phyloP scores from a whole-genome alignment of 2,888 invertebrate genomes.

The Adelognathus sp. region DNA sequence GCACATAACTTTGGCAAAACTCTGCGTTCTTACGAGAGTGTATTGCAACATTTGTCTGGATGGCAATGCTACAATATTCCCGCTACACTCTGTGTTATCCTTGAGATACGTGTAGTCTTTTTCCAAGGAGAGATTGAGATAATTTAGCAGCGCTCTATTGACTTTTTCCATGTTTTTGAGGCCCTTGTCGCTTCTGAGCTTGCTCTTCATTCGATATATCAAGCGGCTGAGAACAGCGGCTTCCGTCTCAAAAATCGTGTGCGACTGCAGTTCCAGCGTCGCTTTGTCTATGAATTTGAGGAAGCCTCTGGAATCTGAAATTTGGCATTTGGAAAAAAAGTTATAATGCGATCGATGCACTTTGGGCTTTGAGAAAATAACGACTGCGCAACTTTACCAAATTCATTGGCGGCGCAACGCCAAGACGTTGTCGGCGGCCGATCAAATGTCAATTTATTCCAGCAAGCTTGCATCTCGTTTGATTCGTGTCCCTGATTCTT shows the following conservation, averaged over 20 bases:
- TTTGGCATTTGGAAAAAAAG: too few relatives aligned
- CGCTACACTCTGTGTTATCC: constrained; percentile 65
- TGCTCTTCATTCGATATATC: constrained; percentile 84
- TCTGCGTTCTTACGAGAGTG: constrained; percentile 82
- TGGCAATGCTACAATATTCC: constrained; percentile 81
- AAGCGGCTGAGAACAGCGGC: constrained; percentile 83
- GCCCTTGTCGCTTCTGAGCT: constrained; percentile 84
- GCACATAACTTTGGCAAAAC: constrained; percentile 83
- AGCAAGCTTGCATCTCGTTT: constrained; percentile 69
- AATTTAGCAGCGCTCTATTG: constrained; percentile 82
- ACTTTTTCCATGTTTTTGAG: constrained; percentile 83
- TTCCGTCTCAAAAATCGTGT: constrained; percentile 83
- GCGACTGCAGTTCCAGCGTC: constrained; percentile 71
- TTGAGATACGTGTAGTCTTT: constrained; percentile 78
- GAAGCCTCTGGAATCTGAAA: constrained; percentile 67
- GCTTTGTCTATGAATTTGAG: constrained; percentile 58
- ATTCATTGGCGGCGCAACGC: constrained; percentile 60
- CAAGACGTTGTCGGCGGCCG: constrained; percentile 72
- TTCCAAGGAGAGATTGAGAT: constrained; percentile 81
- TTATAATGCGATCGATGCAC: constrained; percentile 3
- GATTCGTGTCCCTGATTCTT: neutral
- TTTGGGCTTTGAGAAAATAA: neutral
- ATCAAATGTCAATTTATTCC: constrained; percentile 72
- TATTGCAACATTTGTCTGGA: constrained; percentile 84
- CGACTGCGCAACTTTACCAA: constrained; percentile 67